A percentile compares a stretch with the other conserved stretches of the same genome.
Conservation (phyloP, 1,140 invertebrate species). For the Halesus radiatus region DNA sequence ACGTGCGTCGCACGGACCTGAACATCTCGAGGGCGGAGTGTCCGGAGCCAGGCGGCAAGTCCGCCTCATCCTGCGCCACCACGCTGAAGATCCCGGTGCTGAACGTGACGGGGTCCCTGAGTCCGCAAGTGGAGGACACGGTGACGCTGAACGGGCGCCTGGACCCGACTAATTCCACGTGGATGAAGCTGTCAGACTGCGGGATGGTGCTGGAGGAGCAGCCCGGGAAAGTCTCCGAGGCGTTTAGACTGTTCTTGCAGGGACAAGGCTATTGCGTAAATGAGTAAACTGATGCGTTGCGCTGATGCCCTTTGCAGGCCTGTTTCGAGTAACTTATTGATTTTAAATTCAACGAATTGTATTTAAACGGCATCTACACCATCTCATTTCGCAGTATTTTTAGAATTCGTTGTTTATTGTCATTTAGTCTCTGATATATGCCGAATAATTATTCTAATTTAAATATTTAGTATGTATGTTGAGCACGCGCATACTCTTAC, state of each 20-base stretch:
- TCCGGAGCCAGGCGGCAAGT: slow-evolving; percentile 5
- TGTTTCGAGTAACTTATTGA: too few species aligned
- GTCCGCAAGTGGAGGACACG: slow-evolving; percentile 96
- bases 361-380: too few species aligned
- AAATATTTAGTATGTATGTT: too few species aligned
- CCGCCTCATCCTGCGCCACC: neutral
- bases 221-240: slow-evolving; percentile 93
- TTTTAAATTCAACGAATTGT: too few species aligned
- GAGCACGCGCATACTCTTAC: too few species aligned
- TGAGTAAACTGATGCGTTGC: slow-evolving; percentile 3
- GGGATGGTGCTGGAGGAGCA: slow-evolving; percentile 94
- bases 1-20: slow-evolving; percentile 90
- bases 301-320: too few species aligned
- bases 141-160: slow-evolving; percentile 96
- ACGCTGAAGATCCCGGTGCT: slow-evolving; percentile 84
- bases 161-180: slow-evolving; percentile 94
- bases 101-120: slow-evolving; percentile 93
- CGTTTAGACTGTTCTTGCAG: slow-evolving; percentile 94
- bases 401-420: too few species aligned
- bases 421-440: too few species aligned
- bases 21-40: slow-evolving; percentile 78
- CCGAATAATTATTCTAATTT: too few species aligned
- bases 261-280: slow-evolving; percentile 83
- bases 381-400: too few species aligned
- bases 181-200: slow-evolving; percentile 89